These are phyloP conservation scores for Benthochromis sp. DNA, from an alignment of 2,113 vertebrate species.

Conservation along the genomic window DNA sequence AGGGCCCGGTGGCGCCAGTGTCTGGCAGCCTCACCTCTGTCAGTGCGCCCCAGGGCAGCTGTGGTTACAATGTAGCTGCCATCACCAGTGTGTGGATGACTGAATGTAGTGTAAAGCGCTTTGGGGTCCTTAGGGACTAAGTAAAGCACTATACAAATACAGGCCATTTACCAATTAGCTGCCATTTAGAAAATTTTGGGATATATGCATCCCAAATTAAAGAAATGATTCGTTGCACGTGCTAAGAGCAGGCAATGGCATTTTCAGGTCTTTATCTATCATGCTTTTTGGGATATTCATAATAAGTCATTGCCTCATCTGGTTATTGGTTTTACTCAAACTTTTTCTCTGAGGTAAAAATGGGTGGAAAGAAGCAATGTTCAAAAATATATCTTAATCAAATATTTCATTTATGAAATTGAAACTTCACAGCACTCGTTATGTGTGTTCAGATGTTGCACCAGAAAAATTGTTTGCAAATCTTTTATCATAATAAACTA, in stretches of 20 bases:
- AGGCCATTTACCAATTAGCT: not conserved
- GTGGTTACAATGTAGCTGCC: not conserved
- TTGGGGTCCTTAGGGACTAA: not conserved
- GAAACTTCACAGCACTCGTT: not conserved
- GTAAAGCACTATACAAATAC: not conserved
- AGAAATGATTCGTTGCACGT: not conserved
- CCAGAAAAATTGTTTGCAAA: not conserved
- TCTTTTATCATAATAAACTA: not conserved
- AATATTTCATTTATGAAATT: not conserved
- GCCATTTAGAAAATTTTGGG: not conserved
- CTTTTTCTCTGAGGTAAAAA: not conserved
- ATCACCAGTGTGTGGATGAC: not conserved
- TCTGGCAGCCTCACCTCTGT: not conserved
- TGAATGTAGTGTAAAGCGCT: not conserved
- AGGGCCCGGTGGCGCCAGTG: not conserved
- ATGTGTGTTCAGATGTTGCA: not conserved
- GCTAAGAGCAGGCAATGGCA: not conserved
- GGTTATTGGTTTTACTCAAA: not conserved
- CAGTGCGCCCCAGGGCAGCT: not conserved
- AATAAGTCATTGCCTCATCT: not conserved
- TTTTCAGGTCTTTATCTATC: not conserved
- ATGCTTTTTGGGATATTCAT: not conserved
- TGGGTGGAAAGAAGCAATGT: fast-evolving
- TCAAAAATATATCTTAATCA: not conserved
- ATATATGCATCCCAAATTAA: not conserved